These are phyloP conservation scores for Syngnathus floridae DNA, from an alignment of 2,113 vertebrate species.

Conservation along the genomic window DNA sequence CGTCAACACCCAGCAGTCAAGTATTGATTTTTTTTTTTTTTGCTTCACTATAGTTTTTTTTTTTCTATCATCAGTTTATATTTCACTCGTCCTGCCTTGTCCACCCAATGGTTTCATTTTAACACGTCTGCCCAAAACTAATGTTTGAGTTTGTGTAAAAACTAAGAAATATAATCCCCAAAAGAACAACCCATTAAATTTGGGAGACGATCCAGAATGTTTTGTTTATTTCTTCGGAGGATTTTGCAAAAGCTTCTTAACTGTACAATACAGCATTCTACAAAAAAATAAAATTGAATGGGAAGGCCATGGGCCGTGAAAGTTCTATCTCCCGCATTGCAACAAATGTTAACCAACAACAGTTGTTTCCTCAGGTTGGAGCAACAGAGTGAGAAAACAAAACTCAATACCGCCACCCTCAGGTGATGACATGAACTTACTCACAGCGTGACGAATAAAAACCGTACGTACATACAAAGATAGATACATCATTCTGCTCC, in stretches of 20 bases:
- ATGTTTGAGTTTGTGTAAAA: not conserved
- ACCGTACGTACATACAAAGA: conserved; percentile 10
- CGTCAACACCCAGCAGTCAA: conserved; percentile 52
- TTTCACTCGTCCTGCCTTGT: conserved; percentile 24
- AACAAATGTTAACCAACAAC: conserved; percentile 64
- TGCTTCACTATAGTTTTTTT: conserved; percentile 44
- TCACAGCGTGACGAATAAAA: conserved; percentile 39
- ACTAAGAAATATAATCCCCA: not conserved
- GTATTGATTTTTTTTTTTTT: conserved; percentile 49
- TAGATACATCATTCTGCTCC: conserved; percentile 49
- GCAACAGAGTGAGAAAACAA: conserved; percentile 19
- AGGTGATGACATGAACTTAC: conserved; percentile 33
- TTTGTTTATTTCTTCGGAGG: not conserved
- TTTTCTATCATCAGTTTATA: conserved; percentile 6
- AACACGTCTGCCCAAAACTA: not conserved
- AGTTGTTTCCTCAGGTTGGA: conserved; percentile 52
- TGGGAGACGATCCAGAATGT: not conserved
- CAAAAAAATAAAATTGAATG: not conserved
- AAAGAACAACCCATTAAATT: not conserved
- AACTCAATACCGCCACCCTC: conserved; percentile 60
- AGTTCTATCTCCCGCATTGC: conserved; percentile 23
- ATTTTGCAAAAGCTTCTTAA: not conserved
- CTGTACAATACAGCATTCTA: not conserved
- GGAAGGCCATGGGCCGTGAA: not conserved
- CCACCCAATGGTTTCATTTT: not conserved